Evolutionary conservation across 2,888 invertebrate genomes (phyloP), one percentile per base, ranked within the genome.

Genomic region (Asteroscopus sphinx): DNA sequence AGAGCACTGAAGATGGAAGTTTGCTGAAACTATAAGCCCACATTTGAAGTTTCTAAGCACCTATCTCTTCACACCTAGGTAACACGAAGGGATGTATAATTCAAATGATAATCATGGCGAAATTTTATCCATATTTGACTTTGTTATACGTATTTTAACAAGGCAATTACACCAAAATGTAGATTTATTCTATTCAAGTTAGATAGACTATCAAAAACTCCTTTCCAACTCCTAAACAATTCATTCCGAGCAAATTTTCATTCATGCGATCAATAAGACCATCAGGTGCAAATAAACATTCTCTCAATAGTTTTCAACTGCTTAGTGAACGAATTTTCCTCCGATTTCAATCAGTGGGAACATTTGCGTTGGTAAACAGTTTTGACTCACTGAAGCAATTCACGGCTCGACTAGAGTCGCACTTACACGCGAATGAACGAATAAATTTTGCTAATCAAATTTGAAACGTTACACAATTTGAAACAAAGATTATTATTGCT

Each of bases 321-420:
- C 52, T 74, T 44, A 57, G 59, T 56, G 54, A 65, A 58, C 53
- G 42, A 60, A 65, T 62, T 52, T 56, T 56, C 53, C 59, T 55
- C 25, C 55, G 57, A 72, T 63, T 68, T 60, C 49, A 65, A 72
- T 68, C 73, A 56, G 61, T 60, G 33, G 37, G 32, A 73, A 60
- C 45, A 39, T 65, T 65, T 72, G 60, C 68, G 39, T 68, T 53
- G 40, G 60, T 68, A 75, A 73, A 73, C 76, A 72, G 65, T 61
- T 68, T 68, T 75, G 58, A 62, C 57, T 71, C 54, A 73, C 68
- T 62, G 51, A 57, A 45, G 61, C 49, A 63, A 64, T 74, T 67
- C 56, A 44, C 58, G 39, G 37, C 56, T 58, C 40, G 33, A 28
- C 42, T 59, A 67, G 63, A 57, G 52, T 63, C 49, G 32, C 45